These are phyloP conservation scores for Eupithecia tripunctaria DNA, from an alignment of 2,888 invertebrate species.

Conservation along the genomic window DNA sequence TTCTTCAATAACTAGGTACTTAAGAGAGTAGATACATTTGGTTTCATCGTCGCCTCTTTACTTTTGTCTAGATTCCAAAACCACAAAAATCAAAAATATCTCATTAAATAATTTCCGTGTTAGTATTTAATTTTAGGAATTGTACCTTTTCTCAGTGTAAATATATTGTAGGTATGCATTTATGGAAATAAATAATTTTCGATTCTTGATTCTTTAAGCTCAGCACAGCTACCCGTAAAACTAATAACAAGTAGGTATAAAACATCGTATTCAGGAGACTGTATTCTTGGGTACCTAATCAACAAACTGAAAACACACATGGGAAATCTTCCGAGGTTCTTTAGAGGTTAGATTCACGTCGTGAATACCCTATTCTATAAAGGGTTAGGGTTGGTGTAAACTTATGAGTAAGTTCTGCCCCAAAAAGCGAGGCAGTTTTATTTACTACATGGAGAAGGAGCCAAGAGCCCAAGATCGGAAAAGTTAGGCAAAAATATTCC, in stretches of 20 bases:
- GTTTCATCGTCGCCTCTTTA: no score
- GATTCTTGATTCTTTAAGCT: neutral
- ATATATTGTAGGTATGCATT: no score
- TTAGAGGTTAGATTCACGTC: neutral
- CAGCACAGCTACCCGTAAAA: neutral
- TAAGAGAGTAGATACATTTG: no score
- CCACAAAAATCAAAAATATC: no score
- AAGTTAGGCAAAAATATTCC: neutral
- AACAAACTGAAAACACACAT: conserved; percentile 7
- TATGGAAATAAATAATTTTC: no score
- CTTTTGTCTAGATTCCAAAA: no score
- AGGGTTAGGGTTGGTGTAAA: neutral
- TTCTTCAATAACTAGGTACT: no score
- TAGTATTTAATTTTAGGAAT: no score
- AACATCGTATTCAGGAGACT: neutral
- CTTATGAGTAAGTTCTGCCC: neutral
- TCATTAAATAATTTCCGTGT: no score
- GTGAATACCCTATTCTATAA: neutral
- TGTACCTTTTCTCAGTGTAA: no score
- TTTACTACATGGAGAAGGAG: neutral
- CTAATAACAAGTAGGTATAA: neutral
- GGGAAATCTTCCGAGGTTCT: conserved; percentile 6
- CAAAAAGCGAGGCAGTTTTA: neutral
- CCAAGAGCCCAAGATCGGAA: neutral
- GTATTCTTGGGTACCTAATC: neutral